Evolutionary conservation across 2,113 vertebrate species (phyloP).

Genomic region (Steatornis caripensis): DNA sequence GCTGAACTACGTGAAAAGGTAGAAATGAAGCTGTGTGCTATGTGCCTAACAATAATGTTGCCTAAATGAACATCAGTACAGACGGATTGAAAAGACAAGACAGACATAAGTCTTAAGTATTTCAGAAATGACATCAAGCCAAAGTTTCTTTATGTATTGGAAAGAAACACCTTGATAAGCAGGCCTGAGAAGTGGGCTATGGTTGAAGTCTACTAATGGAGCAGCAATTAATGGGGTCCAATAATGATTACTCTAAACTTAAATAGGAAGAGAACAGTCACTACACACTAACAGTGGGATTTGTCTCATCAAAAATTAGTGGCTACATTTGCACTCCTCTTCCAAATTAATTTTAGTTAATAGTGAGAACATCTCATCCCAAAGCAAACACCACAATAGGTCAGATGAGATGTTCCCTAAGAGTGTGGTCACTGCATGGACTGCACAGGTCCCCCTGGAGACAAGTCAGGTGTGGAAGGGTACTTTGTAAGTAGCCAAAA

Average conservation of each 20-base stretch:
- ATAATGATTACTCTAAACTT: not conserved
- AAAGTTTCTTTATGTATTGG: not conserved
- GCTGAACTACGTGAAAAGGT: not conserved
- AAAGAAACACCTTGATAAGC: not conserved
- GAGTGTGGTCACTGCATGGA: not conserved
- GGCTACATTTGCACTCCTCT: not conserved
- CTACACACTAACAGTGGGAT: not conserved
- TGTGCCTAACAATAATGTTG: not conserved
- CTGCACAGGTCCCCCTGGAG: not conserved
- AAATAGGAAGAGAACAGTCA: not conserved
- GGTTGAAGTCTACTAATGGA: not conserved
- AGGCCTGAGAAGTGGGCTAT: not conserved
- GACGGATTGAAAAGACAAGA: not conserved
- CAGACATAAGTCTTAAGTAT: not conserved
- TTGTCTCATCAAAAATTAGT: not conserved
- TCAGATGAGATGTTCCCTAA: not conserved
- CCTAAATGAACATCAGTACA: not conserved
- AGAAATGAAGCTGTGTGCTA: not conserved
- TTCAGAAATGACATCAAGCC: not conserved
- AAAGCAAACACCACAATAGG: not conserved
- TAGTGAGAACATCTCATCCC: not conserved
- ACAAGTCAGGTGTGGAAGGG: not conserved
- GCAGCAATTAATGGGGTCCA: not conserved
- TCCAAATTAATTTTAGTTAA: not conserved
- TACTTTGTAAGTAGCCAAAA: not conserved